Base-by-base conservation (phyloP, 2,888 invertebrate genomes). In the Troides oblongomaculatus region DNA sequence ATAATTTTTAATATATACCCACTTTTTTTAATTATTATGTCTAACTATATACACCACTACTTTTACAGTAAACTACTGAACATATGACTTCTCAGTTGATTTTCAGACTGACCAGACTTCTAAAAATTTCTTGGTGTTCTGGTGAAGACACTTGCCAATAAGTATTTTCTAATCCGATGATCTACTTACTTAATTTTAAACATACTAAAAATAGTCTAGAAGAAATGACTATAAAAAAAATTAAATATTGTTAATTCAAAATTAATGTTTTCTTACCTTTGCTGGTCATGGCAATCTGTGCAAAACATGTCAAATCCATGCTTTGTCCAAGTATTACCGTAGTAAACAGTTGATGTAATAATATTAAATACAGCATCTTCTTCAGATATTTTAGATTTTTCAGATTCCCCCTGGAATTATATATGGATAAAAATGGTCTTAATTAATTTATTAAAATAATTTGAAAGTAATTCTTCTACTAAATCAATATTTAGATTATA, bases 311-410 rank as follows among this genome's bases (percentile, higher is more conserved):
- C 94, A 83, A 93, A 92, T 72, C 93, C 94, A 84, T 94, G 94
- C 84, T 95, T 95, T 70, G 94, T 94, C 95, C 95, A 95, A 66
- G 94, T 92, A 75, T 94, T 93, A 60, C 94, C 95, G 82, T 94
- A 94, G 76, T 94, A 94, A 66, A 95, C 94, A 43, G 96, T 96
- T 64, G 96, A 95, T 66, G 95, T 94, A 78, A 96, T 94, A 77
- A 96, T 96, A 81, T 95, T 95, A 81, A 96, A 96, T 72, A 96
- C 93, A 62, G 94, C 93, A 86, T 97, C 96, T 79, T 95, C 95
- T 78, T 93, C 94, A 83, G 84, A 82, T 77, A 88, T 81, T 80
- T 84, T 84, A 64, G 84, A 70, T 77, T 92, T 91, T 68, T 89
- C 91, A 77, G 85, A 75, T 25, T 90, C 90, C 84, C 90, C 90